phyloP scores from a whole-genome alignment of 2,113 vertebrate species.

The Prionailurus bengalensis region DNA sequence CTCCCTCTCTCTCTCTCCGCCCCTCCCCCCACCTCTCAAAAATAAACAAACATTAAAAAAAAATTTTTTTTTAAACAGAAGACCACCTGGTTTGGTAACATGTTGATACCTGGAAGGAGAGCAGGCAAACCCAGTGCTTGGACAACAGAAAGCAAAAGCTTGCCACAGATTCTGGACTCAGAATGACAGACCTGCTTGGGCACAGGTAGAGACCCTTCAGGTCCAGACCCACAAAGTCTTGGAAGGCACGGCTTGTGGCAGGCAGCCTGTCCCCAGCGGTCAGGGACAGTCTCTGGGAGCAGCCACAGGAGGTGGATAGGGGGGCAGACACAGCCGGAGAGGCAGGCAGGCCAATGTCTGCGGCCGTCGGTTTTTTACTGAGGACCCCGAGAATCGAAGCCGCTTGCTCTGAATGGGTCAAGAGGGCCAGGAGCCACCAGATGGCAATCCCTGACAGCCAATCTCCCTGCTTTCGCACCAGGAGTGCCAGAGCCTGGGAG shows the following conservation, averaged over 20 bases:
- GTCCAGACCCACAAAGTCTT: background rate
- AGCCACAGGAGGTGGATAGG: background rate
- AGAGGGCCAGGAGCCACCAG: background rate
- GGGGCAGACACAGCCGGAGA: accelerated
- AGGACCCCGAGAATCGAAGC: background rate
- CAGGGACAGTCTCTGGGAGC: background rate
- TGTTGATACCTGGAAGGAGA: background rate
- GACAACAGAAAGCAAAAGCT: background rate
- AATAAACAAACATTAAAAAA: no score
- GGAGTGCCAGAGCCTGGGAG: background rate
- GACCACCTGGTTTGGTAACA: background rate
- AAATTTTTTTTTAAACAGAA: background rate
- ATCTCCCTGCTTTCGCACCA: background rate
- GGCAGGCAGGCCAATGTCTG: background rate
- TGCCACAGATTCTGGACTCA: background rate
- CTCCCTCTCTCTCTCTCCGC: no score
- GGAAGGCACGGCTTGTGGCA: background rate
- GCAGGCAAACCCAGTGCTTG: background rate
- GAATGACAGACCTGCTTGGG: background rate
- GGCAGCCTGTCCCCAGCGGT: background rate
- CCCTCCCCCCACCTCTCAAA: no score
- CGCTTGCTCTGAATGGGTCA: background rate
- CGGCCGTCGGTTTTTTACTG: background rate
- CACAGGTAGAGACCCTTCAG: background rate
- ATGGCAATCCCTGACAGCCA: background rate